Evolutionary conservation across 1,140 invertebrate genomes (phyloP).

Genomic region (Triops longicaudatus): DNA sequence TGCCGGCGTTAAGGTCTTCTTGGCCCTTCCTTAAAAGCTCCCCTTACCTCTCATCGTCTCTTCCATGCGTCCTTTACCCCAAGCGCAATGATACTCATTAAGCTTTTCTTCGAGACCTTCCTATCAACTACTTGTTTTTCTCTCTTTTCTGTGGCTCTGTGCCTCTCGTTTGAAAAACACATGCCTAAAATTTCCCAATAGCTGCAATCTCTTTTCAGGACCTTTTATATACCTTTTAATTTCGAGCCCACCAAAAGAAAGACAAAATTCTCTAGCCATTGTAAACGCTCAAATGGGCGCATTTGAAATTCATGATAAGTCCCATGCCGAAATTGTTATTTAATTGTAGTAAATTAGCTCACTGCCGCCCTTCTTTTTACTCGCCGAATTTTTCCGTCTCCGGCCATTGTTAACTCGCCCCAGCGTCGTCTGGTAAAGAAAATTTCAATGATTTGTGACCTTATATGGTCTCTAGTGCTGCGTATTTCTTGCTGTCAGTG

Average conservation of each 20-base stretch:
- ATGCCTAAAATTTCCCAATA: too few species aligned
- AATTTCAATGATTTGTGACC: background rate
- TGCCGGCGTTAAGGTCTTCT: background rate
- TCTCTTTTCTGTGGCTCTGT: background rate
- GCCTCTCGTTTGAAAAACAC: too few species aligned
- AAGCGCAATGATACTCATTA: conserved; percentile 3
- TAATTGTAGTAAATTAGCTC: background rate
- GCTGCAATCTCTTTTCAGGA: too few species aligned
- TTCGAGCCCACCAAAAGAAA: too few species aligned
- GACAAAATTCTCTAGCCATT: too few species aligned
- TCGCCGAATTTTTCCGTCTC: background rate
- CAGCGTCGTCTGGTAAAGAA: background rate
- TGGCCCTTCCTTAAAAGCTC: background rate
- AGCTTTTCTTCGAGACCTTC: background rate
- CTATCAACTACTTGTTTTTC: background rate
- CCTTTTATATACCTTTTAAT: too few species aligned
- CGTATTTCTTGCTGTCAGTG: background rate
- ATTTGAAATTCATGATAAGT: background rate
- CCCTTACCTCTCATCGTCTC: too few species aligned
- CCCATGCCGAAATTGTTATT: background rate
- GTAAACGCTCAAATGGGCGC: too few species aligned
- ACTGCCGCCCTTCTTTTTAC: background rate
- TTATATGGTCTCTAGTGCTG: background rate
- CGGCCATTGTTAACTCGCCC: background rate
- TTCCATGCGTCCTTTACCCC: too few species aligned